A percentile compares a stretch with the other conserved stretches of the same genome.
Conservation (phyloP, 2,888 invertebrate species). For the Rhamnusium bicolor region DNA sequence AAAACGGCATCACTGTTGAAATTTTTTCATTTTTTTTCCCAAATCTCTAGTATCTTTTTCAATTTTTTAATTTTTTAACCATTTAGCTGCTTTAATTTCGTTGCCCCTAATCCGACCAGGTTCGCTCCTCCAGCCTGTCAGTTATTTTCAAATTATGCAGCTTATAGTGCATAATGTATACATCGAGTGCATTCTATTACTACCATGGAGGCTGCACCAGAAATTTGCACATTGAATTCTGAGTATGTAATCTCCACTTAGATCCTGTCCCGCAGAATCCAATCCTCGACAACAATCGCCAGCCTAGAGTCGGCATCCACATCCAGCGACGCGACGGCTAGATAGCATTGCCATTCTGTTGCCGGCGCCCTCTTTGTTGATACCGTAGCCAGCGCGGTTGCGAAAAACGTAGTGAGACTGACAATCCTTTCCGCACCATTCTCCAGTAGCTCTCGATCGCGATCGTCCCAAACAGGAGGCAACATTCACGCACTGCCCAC, state of each 20-base stretch:
- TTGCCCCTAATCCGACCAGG: too few relatives aligned
- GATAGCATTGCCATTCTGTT: neutral
- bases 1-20: too few relatives aligned
- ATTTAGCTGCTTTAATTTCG: too few relatives aligned
- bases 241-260: neutral
- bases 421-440: neutral
- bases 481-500: neutral
- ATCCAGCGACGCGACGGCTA: neutral
- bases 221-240: constrained; percentile 6
- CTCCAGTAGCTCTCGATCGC: neutral
- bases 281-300: constrained; percentile 1
- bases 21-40: too few relatives aligned
- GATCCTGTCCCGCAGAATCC: constrained; percentile 23
- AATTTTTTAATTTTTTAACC: too few relatives aligned
- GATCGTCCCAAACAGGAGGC: neutral
- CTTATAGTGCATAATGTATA: neutral
- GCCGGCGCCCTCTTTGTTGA: constrained; percentile 1
- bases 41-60: too few relatives aligned
- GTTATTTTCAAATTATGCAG: neutral
- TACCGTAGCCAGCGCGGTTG: neutral
- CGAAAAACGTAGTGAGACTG: neutral
- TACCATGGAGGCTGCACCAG: neutral
- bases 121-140: neutral
- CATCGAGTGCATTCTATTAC: neutral
- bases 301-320: constrained; percentile 4